Conservation (phyloP, 1,140 invertebrate species). For the Zaprionus davidi region DNA sequence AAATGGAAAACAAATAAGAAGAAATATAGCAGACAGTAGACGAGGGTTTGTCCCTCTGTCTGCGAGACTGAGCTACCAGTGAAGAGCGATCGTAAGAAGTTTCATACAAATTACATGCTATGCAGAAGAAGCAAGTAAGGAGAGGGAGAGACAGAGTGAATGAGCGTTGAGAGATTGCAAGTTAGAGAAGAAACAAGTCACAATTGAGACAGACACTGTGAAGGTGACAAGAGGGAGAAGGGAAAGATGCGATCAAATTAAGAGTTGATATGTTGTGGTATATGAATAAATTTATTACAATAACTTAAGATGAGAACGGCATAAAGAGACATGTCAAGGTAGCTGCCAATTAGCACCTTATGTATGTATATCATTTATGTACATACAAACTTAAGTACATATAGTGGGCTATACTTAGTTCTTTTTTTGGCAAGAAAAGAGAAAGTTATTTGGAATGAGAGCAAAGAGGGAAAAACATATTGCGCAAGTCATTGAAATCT, state of each 20-base stretch:
- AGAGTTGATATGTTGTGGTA: not conserved
- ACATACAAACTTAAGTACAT: not conserved
- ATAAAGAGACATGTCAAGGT: not conserved
- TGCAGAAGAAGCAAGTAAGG: slow-evolving; percentile 13
- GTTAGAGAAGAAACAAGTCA: not conserved
- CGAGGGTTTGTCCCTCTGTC: not conserved
- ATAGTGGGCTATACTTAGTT: not conserved
- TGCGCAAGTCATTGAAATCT: not conserved
- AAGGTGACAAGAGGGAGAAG: not conserved
- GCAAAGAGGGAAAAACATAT: not conserved
- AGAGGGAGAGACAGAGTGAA: not conserved
- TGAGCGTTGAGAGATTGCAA: not conserved
- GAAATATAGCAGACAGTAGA: slow-evolving; percentile 50
- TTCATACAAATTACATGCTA: slow-evolving; percentile 76
- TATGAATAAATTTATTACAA: not conserved
- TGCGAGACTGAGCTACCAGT: slow-evolving; percentile 4
- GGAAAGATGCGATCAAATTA: too few species aligned
- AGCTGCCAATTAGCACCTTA: not conserved
- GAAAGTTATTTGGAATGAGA: not conserved
- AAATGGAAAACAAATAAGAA: slow-evolving; percentile 79
- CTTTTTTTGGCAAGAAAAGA: not conserved
- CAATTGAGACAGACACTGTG: not conserved
- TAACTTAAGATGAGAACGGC: not conserved
- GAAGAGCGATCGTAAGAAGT: slow-evolving; percentile 72
- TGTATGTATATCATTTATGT: not conserved